Base-by-base conservation (phyloP, 2,113 vertebrate species). In the Nesoenas mayeri region DNA sequence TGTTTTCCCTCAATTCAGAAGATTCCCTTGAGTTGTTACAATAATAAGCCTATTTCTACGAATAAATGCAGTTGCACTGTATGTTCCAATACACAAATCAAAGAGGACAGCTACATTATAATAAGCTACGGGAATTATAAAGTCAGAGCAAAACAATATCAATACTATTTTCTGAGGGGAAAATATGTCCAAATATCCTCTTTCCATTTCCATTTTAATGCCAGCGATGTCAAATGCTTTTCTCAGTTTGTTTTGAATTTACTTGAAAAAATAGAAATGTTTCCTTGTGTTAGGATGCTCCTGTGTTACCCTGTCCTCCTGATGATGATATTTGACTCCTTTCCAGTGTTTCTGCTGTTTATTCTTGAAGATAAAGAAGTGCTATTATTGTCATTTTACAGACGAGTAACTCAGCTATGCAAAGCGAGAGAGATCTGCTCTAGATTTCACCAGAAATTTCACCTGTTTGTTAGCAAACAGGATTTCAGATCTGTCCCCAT, bases 1-100 rank as follows among this genome's bases (percentile, higher is more conserved):
- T 98, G 96, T 98, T 98, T 98, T 97, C 85, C 93, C 94, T 97
- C 96, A 97, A 86, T 98, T 98, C 97, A 96, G 85, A 97, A 97
- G 97, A 97, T 97, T 98, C 98, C 97, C 98, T 97, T 61, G 97
- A 98, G 97, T 97, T 98, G 96, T 97, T 97, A 96, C 94, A 96
- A 96, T 97, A 96, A 98, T 96, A 98, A 97, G 86, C 70, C n/a
- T 62, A 91, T 97, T 97, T 95, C 95, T 95, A 62, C 58, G 54
- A 97, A 96, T 96, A 87, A 80, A 74, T 90, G 94, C 82, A 88
- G 74, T 98, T 95, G 90, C 90, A 78, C 61, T 91, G 79, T 89
- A 32, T 34, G 20, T 94, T 97, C 87, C 88, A 81, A 97, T 84
- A 84, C 87, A 95, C 88, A 96, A 94, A 97, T 97, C 95, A 97